Conservation (phyloP, 2,113 vertebrate genomes). For the Corythornis vintsioides region DNA sequence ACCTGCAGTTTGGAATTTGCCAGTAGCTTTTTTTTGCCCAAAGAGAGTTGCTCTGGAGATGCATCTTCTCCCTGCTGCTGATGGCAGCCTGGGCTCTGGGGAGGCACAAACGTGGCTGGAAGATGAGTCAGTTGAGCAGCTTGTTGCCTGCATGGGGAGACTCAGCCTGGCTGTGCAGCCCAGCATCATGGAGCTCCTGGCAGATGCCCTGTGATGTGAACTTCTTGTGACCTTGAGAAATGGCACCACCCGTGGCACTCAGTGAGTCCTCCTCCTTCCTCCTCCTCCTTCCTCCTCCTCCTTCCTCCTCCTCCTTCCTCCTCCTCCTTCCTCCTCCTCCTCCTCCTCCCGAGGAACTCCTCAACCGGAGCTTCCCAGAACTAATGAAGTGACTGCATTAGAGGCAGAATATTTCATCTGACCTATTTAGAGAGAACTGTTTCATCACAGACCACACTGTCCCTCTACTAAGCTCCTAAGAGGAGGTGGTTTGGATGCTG, state of each 20-base stretch:
- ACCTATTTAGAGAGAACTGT: not conserved
- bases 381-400: not conserved
- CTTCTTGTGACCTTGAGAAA: not conserved
- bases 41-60: slow-evolving; percentile 65
- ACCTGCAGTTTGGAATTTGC: not conserved
- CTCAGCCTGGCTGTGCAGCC: slow-evolving; percentile 19
- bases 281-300: no score
- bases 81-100: slow-evolving; percentile 49
- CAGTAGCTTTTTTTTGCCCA: slow-evolving; percentile 38
- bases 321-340: no score
- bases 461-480: not conserved
- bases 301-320: not conserved
- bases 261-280: not conserved
- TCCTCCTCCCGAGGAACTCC: not conserved
- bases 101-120: slow-evolving; percentile 47
- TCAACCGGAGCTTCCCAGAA: not conserved
- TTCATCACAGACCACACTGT: not conserved
- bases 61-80: slow-evolving; percentile 66
- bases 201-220: slow-evolving; percentile 41
- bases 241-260: not conserved
- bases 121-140: slow-evolving; percentile 70
- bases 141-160: slow-evolving; percentile 63
- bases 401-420: not conserved
- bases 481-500: not conserved
- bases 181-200: slow-evolving; percentile 14